Evolutionary conservation across 2,797 vertebrate genomes (phyloP), one percentile per base, ranked within the genome.

Genomic region (Otus scops): DNA sequence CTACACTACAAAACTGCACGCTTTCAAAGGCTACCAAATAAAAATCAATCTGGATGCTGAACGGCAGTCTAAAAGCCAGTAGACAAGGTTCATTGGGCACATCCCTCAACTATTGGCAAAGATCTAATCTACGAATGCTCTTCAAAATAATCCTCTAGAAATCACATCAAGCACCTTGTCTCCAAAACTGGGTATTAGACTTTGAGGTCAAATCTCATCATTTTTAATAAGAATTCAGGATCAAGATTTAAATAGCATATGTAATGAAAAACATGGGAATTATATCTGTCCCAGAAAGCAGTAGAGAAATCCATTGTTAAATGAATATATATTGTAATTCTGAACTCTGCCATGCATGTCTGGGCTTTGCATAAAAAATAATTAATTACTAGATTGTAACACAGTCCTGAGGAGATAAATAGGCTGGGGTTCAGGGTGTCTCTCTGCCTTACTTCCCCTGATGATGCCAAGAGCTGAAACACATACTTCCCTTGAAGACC

Each of bases 141-240:
- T 95, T 95, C 69, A 93, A 97, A 96, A 96, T 96, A 95, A 97
- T 96, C 95, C 92, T 87, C 89, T 32, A 65, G 73, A 94, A 97
- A 97, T 93, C 93, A 91, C 91, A 84, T 93, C 74, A 83, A 93
- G 94, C 92, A 96, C 88, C 89, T 93, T 91, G 92, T 89, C 93
- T 91, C 96, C 86, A 94, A 96, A 96, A 91, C 47, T 65, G 91
- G 64, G 92, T 94, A 95, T 96, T 95, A 96, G 89, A 94, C 88
- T 88, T 57, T 64, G 68, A 96, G 94, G 96, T 96, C 89, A 96
- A 96, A 97, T 92, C 91, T 95, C 92, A 92, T 96, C 77, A 92
- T 92, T 94, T 91, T 91, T 94, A 95, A 93, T 94, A 97, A 89
- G 88, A 96, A 91, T 74, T 92, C 80, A 81, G 92, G 88, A 97